Evolutionary conservation across 2,888 invertebrate species (phyloP), one percentile per base, ranked within the genome.

Genomic region (Pachydiplax longipennis): DNA sequence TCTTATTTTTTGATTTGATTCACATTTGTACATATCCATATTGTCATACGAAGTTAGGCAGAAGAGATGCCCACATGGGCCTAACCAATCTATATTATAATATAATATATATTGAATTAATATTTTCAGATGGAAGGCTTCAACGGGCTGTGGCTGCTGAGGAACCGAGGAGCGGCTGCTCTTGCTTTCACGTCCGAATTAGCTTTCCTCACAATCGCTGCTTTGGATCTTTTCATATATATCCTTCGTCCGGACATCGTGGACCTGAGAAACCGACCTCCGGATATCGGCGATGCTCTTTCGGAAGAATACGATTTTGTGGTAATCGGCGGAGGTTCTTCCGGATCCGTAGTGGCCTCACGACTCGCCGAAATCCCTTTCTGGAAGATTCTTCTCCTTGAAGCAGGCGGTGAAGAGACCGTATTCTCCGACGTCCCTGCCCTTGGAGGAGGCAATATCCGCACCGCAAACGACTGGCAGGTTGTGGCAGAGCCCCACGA

Each of bases 171-270:
- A 3, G 95, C 95, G 90, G 95, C 96, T 81, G 95, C 97, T 91
- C 96, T 97, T 91, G 94, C 95, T 44, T 93, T 96, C 91, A 95
- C 96, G 0, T 94, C 96, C 18, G 95, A 96, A 0, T 96, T 97
- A 0, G 96, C 96, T 90, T 94, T 97, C 5, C 95, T 96, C 22
- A 95, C 97, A 73, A 92, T 97, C 35, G 93, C 97, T 18, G 93
- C 96, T 61, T 94, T 97, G 0, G 95, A 96, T 90, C 95, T 96
- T 92, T 94, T 96, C 8, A 96, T 97, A 81, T 94, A 95, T 91
- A 93, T 96, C 0, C 94, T 96, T 92, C 95, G 97, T 18, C 96
- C 95, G 0, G 97, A 98, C 92, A 96, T 98, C 91, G 80, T 80
- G 12, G 93, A 95, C 3, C 93, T 97, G 8, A 94, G 95, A n/a